Percentiles rank a stretch among this genome's conserved stretches.
phyloP scores from a whole-genome alignment of 2,888 invertebrate genomes.

The Neria commutata region DNA sequence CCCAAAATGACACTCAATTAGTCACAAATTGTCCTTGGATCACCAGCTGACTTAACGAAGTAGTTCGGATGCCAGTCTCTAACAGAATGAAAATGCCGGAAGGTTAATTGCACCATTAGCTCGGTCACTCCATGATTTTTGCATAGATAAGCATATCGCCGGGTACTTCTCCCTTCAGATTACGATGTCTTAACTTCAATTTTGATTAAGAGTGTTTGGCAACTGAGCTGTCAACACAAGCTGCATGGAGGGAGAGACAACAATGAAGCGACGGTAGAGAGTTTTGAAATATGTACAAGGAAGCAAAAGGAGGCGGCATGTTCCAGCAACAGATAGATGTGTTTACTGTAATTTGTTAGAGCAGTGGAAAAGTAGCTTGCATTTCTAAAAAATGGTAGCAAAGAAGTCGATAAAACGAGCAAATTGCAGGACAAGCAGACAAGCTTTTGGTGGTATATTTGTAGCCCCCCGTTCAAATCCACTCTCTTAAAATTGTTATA shows the following conservation, averaged over 20 bases:
- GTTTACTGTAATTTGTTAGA: too few species aligned
- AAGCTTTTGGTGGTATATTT: too few species aligned
- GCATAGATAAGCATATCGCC: not conserved
- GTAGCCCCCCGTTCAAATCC: too few species aligned
- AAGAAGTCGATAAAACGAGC: too few species aligned
- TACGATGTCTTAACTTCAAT: slow-evolving; percentile 50
- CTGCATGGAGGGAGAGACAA: not conserved
- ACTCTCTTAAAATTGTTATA: too few species aligned
- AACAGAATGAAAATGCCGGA: slow-evolving; percentile 4
- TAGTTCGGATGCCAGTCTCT: too few species aligned
- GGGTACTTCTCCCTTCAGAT: slow-evolving; percentile 32
- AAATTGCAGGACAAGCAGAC: too few species aligned
- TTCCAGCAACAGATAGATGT: slow-evolving; percentile 25
- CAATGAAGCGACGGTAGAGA: slow-evolving; percentile 13
- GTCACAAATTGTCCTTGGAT: too few species aligned
- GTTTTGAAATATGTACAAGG: not conserved
- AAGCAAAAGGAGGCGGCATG: slow-evolving; percentile 25
- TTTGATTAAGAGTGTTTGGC: slow-evolving; percentile 53
- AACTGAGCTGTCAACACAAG: slow-evolving; percentile 49
- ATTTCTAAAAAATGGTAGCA: too few species aligned
- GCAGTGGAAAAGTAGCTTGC: too few species aligned
- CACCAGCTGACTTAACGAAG: too few species aligned
- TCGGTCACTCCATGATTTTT: not conserved
- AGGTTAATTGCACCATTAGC: slow-evolving; percentile 17
- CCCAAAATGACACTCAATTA: too few species aligned